These are phyloP conservation scores for Diorhabda carinulata DNA, from an alignment of 1,140 invertebrate species.

Conservation along the genomic window DNA sequence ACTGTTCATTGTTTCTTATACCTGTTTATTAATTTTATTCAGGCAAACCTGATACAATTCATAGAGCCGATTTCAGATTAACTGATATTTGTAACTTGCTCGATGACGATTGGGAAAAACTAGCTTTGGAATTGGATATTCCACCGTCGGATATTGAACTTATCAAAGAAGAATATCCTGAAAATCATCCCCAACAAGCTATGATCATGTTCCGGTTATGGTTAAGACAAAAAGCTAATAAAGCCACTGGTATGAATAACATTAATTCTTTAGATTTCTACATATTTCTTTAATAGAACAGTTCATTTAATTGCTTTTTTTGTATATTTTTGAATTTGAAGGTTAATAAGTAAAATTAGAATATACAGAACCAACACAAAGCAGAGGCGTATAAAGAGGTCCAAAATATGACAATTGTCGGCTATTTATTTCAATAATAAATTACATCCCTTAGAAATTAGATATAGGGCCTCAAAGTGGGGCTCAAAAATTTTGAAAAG, in stretches of 20 bases:
- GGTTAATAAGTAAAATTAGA: too few relatives aligned
- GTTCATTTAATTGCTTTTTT: neutral
- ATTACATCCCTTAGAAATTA: too few relatives aligned
- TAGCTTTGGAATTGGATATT: constrained; percentile 67
- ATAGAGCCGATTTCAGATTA: constrained; percentile 70
- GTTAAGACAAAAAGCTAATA: constrained; percentile 61
- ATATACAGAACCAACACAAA: too few relatives aligned
- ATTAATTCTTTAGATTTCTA: neutral
- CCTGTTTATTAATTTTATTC: constrained; percentile 3
- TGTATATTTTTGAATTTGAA: too few relatives aligned
- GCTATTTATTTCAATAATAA: too few relatives aligned
- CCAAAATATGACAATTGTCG: too few relatives aligned
- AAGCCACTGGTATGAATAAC: constrained; percentile 56
- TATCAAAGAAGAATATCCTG: constrained; percentile 68
- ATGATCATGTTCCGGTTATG: constrained; percentile 70
- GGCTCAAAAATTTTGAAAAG: too few relatives aligned
- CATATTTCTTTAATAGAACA: neutral
- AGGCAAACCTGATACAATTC: constrained; percentile 64
- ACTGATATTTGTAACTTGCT: constrained; percentile 75
- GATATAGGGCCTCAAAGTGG: too few relatives aligned
- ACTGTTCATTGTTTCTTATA: neutral
- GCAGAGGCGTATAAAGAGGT: too few relatives aligned
- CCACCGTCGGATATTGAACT: constrained; percentile 65
- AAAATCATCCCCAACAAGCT: constrained; percentile 68
- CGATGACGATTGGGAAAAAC: constrained; percentile 70